phyloP scores from a whole-genome alignment of 2,797 vertebrate genomes.

The Graptemys geographica region DNA sequence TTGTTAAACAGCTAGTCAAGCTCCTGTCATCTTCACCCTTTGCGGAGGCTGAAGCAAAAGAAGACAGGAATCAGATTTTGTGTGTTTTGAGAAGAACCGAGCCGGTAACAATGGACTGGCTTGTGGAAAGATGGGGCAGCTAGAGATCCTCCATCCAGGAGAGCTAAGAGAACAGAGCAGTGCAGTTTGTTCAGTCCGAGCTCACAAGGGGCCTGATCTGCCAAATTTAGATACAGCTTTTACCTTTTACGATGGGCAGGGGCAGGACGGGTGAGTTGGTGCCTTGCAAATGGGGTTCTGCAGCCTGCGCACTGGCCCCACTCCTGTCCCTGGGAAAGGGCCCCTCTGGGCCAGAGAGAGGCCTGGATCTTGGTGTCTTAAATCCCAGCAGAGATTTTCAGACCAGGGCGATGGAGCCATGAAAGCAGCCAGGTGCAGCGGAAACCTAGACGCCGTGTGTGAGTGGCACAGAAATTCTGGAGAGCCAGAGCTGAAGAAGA shows the following conservation, averaged over 20 bases:
- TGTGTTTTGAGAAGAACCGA: conserved; percentile 8
- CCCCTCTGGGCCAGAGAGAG: not conserved
- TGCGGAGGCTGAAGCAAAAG: conserved; percentile 54
- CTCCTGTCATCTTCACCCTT: conserved; percentile 54
- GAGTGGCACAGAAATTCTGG: not conserved
- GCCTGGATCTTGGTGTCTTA: not conserved
- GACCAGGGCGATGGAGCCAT: not conserved
- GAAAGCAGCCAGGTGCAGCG: too few relatives aligned
- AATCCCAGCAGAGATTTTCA: not conserved
- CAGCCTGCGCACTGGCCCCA: not conserved
- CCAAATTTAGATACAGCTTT: not conserved
- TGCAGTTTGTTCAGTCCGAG: not conserved
- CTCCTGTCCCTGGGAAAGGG: rapidly evolving
- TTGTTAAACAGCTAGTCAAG: conserved; percentile 39
- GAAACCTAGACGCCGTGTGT: not conserved
- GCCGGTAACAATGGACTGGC: not conserved
- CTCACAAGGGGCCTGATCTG: not conserved
- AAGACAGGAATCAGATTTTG: conserved; percentile 10
- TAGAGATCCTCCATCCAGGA: rapidly evolving
- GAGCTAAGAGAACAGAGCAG: not conserved
- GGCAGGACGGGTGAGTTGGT: not conserved
- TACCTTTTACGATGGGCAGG: not conserved
- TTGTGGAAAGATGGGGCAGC: conserved; percentile 22
- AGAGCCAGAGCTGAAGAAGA: too few relatives aligned
- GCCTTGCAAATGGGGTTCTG: not conserved